These are phyloP conservation scores for Potorous gilbertii DNA, from an alignment of 2,797 vertebrate genomes.

Conservation along the genomic window DNA sequence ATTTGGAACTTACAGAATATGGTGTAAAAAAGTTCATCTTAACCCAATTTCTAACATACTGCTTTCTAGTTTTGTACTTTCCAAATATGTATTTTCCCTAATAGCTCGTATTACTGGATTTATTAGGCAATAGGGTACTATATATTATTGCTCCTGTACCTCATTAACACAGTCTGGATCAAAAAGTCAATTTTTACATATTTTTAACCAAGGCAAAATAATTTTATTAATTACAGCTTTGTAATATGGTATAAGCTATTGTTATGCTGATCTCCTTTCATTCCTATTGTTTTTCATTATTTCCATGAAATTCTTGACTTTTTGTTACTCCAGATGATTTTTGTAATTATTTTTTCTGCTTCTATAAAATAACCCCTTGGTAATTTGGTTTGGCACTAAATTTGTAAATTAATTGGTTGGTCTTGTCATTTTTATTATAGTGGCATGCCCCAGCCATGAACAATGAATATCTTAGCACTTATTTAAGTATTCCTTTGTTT, in stretches of 20 bases:
- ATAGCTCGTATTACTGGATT: not conserved
- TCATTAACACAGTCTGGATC: not conserved
- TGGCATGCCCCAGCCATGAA: not conserved
- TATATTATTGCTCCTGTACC: not conserved
- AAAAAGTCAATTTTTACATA: not conserved
- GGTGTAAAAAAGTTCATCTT: not conserved
- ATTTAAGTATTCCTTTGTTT: not conserved
- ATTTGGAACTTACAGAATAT: not conserved
- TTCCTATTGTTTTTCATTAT: not conserved
- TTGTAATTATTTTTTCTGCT: not conserved
- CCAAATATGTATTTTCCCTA: not conserved
- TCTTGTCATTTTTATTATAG: not conserved
- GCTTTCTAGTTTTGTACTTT: not conserved
- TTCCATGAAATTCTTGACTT: not conserved
- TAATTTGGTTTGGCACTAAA: not conserved
- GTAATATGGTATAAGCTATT: not conserved
- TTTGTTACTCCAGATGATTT: not conserved
- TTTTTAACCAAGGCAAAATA: not conserved
- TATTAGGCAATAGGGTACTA: not conserved
- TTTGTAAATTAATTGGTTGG: not conserved
- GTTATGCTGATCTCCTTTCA: not conserved
- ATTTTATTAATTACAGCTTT: not conserved
- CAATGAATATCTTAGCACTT: not conserved
- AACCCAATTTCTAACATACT: not conserved
- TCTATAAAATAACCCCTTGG: not conserved